A percentile compares a stretch with the other conserved stretches of the same genome.
Evolutionary conservation across 1,140 invertebrate genomes (phyloP).

Genomic region (Bombyx mandarina): DNA sequence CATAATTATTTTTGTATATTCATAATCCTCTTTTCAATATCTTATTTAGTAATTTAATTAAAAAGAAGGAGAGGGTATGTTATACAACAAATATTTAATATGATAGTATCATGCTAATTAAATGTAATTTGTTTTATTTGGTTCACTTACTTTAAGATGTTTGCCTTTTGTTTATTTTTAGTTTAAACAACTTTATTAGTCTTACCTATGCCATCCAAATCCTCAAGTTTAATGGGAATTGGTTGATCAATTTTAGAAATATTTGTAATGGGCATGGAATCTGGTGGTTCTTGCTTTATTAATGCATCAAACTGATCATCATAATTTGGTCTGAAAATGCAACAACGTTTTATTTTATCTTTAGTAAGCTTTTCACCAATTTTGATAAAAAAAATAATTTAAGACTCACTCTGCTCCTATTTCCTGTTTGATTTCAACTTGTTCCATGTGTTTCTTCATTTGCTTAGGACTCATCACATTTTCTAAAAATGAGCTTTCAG

Average conservation of each 20-base stretch:
- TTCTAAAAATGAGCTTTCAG: slow-evolving; percentile 51
- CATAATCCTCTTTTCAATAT: no score
- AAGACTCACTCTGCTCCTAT: slow-evolving; percentile 12
- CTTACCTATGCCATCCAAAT: slow-evolving; percentile 63
- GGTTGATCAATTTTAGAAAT: slow-evolving; percentile 40
- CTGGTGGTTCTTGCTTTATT: slow-evolving; percentile 55
- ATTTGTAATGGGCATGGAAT: slow-evolving; percentile 29
- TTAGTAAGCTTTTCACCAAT: not conserved
- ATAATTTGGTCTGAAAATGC: slow-evolving; percentile 30
- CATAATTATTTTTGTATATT: no score
- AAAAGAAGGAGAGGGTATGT: no score
- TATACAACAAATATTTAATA: no score
- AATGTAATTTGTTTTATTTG: no score
- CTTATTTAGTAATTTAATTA: no score
- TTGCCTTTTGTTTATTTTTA: no score
- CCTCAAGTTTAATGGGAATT: slow-evolving; percentile 62
- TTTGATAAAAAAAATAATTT: not conserved
- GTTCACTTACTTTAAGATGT: no score
- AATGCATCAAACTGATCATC: slow-evolving; percentile 32
- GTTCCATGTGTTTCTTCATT: slow-evolving; percentile 17
- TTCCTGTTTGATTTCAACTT: slow-evolving; percentile 50
- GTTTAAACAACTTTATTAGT: not conserved
- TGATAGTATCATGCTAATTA: no score
- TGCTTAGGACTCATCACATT: slow-evolving; percentile 40
- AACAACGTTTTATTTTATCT: slow-evolving; percentile 4